Conservation (phyloP, 2,113 vertebrate species). For the Plotosus lineatus region DNA sequence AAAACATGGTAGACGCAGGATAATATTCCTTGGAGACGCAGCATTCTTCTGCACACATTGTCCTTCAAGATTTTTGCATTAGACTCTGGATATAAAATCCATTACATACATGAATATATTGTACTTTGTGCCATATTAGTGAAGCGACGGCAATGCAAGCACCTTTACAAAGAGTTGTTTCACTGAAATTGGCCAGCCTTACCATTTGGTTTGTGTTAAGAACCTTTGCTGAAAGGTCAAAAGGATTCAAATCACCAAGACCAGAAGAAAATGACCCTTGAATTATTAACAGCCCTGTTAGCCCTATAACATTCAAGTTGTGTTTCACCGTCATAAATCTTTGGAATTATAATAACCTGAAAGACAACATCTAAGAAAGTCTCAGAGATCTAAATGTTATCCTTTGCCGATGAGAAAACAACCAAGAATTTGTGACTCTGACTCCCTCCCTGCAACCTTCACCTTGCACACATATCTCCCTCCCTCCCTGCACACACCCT, state of each 20-base stretch:
- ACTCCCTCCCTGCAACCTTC: slow-evolving; percentile 25
- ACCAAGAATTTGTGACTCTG: background rate
- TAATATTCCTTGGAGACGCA: too few relatives aligned
- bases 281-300: slow-evolving; percentile 22
- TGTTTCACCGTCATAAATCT: background rate
- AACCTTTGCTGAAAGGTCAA: slow-evolving; percentile 34
- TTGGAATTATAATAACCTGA: background rate
- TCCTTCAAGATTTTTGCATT: background rate
- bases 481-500: slow-evolving; percentile 59
- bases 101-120: background rate
- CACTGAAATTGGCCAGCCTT: background rate
- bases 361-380: background rate
- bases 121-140: background rate
- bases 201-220: slow-evolving; percentile 27
- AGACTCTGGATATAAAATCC: background rate
- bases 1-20: too few relatives aligned
- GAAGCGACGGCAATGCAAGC: background rate
- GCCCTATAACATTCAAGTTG: background rate
- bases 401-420: background rate
- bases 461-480: slow-evolving; percentile 41
- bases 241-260: slow-evolving; percentile 27
- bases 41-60: too few relatives aligned
- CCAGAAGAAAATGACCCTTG: slow-evolving; percentile 19
- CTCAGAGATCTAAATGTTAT: background rate
- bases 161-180: slow-evolving; percentile 7